Base-by-base conservation (phyloP, 1,140 invertebrate species). In the Aleiodes sp. region DNA sequence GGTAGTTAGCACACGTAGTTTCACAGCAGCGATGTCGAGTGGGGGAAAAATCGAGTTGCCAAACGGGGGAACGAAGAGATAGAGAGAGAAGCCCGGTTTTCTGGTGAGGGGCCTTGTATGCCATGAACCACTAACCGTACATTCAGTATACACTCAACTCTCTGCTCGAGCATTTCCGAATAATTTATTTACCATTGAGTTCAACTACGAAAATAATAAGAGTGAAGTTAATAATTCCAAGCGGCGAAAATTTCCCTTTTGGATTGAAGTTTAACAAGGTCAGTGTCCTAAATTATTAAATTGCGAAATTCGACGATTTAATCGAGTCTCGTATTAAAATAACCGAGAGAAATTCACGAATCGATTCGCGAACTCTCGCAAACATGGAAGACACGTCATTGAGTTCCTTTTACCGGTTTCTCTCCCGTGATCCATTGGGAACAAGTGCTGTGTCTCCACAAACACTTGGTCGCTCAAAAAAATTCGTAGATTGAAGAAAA, bases 41-140 rank as follows among this genome's bases (percentile, higher is more conserved):
- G 26, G 46, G 46, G 46, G 46, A 52, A 52, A 52, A 52, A 52
- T 52, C 46, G 46, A 52, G 46, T 52, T 52, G 46, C 46, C 46
- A 21, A 21, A n/a, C n/a, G n/a, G n/a, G n/a, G n/a, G n/a, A n/a
- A n/a, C 46, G 46, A 52, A 52, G 46, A 21, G 46, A n/a, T n/a
- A n/a, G n/a, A n/a, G n/a, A n/a, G 46, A 52, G 19, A 52, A 52
- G 46, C 46, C 46, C 46, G 46, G 46, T 52, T 21, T 52, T n/a
- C n/a, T n/a, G n/a, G n/a, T n/a, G n/a, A n/a, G n/a, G 46, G 46
- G 46, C 46, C 46, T 52, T 6, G n/a, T 52, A 52, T 52, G 19
- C 46, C 46, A 52, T 52, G 19, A 52, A 52, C 46, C 26, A 21
- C 16, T 52, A 52, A 52, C 46, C 46, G 9, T 24, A 52, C 19